Base-by-base conservation (phyloP, 2,888 invertebrate species). In the Plebejus melissa region DNA sequence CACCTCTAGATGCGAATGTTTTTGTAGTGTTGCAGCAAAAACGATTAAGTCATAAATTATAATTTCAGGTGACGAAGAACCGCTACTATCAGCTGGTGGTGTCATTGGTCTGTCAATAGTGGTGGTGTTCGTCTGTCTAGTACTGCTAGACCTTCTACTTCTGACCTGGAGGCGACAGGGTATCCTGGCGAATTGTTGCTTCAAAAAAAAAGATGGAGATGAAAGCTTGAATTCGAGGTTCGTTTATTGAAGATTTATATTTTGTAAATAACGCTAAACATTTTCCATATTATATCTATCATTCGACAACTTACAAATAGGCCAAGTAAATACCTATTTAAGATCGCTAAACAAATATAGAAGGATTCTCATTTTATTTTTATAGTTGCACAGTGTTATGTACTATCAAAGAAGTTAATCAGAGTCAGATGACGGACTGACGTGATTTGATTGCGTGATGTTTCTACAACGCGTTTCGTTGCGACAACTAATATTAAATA, bases 31-130 rank as follows among this genome's bases (percentile, higher is more conserved):
- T 1, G 13, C 1, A 13, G 65, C 32, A 65, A 65, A 65, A 4
- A 11, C 2, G 36, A 1, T 1, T 69, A 28, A 74, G 54, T 32
- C 16, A 38, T 69, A 46, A 13, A 46, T 65, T 54, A 46, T 74
- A 76, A 28, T 76, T 79, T 41, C 54, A 81, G 80, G 76, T 38
- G 78, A 79, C 76, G 80, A 79, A 4, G 74, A 79, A 13, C 77
- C 94, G 3, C 79, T 90, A 13, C 89, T 96, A 77, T 95, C 95
- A 77, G 95, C 95, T 74, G 95, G 95, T 1, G 95, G 96, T 50
- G 96, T 98, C 78, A 96, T 98, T 79, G 97, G 96, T 75, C 96
- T 98, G 83, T 96, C 98, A 54, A 94, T 98, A 76, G 96, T 96
- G 1, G 95, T 97, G 46, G 95, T 98, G 32, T 90, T 97, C 2